These are phyloP conservation scores for Notolepis coatsorum DNA, from an alignment of 2,797 vertebrate species.

Conservation along the genomic window DNA sequence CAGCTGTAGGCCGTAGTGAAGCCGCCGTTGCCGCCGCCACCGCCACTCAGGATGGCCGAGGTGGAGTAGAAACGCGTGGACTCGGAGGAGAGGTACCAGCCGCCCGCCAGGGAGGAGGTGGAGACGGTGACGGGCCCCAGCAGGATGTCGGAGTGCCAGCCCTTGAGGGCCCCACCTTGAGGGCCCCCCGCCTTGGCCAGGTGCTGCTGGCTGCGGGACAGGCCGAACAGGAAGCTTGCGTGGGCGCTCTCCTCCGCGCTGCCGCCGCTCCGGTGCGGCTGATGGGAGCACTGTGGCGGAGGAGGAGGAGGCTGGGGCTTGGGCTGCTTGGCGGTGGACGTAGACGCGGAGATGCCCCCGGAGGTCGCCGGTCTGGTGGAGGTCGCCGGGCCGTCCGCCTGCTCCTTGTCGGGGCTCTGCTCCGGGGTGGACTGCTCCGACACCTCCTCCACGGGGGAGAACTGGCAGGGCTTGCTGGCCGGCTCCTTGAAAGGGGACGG, in stretches of 20 bases:
- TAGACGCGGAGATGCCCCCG: conserved; percentile 28
- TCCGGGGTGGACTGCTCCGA: conserved; percentile 91
- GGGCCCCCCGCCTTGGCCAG: conserved; percentile 75
- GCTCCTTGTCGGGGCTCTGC: conserved; percentile 88
- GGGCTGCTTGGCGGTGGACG: conserved; percentile 57
- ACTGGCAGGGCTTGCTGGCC: conserved; percentile 87
- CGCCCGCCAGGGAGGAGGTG: conserved; percentile 77
- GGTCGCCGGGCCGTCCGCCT: conserved; percentile 38
- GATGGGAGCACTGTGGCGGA: conserved; percentile 63
- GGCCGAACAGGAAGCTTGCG: conserved; percentile 85
- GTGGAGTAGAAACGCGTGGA: conserved; percentile 89
- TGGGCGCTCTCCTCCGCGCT: conserved; percentile 87
- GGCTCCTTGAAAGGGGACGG: conserved; percentile 79
- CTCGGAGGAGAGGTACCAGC: conserved; percentile 92
- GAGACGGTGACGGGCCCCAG: conserved; percentile 83
- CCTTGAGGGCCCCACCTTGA: conserved; percentile 87
- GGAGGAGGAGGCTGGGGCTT: conserved; percentile 52
- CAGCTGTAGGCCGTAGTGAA: conserved; percentile 81
- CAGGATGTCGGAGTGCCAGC: conserved; percentile 95
- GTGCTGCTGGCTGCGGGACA: conserved; percentile 91
- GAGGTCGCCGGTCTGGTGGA: conserved; percentile 13
- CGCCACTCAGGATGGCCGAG: conserved; percentile 80
- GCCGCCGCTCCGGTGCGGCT: conserved; percentile 86
- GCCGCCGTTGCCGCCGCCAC: conserved; percentile 39
- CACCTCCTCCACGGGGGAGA: conserved; percentile 93